Evolutionary conservation across 2,797 vertebrate genomes (phyloP).

Genomic region (Protosalanx chinensis): DNA sequence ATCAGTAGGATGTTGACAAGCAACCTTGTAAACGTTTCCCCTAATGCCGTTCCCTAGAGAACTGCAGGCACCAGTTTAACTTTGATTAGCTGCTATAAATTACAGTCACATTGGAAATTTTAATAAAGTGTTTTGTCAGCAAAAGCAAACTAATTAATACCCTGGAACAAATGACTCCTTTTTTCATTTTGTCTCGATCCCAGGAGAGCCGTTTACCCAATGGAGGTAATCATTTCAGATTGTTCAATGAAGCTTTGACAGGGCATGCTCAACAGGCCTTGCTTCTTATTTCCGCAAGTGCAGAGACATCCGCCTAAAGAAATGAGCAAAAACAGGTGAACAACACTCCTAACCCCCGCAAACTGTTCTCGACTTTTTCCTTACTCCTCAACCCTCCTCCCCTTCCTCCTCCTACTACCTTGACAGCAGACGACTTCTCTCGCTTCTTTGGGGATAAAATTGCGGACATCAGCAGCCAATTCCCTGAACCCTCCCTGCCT

Average conservation of each 20-base stretch:
- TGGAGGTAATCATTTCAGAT: slow-evolving; percentile 24
- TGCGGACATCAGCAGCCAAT: no score
- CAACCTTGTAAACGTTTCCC: slow-evolving; percentile 47
- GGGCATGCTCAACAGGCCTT: slow-evolving; percentile 2
- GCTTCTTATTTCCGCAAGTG: slow-evolving; percentile 5
- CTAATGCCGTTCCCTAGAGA: slow-evolving; percentile 33
- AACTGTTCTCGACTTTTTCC: no score
- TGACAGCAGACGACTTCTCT: no score
- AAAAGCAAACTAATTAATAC: slow-evolving; percentile 31
- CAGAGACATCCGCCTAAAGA: slow-evolving; percentile 3
- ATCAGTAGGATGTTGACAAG: slow-evolving; percentile 51
- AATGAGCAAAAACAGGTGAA: not conserved
- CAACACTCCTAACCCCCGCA: no score
- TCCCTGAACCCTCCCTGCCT: no score
- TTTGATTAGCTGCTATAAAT: slow-evolving; percentile 36
- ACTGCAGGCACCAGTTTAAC: slow-evolving; percentile 17
- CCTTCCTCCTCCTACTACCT: no score
- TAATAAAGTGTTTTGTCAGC: slow-evolving; percentile 31
- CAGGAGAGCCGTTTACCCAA: slow-evolving; percentile 12
- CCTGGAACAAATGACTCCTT: slow-evolving; percentile 11
- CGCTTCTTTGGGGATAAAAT: no score
- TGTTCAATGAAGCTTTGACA: slow-evolving; percentile 25
- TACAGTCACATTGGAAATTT: slow-evolving; percentile 29
- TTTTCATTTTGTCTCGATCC: not conserved
- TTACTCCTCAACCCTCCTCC: no score